Base-by-base conservation (phyloP, 2,797 vertebrate species). In the Sebastes nivosus region DNA sequence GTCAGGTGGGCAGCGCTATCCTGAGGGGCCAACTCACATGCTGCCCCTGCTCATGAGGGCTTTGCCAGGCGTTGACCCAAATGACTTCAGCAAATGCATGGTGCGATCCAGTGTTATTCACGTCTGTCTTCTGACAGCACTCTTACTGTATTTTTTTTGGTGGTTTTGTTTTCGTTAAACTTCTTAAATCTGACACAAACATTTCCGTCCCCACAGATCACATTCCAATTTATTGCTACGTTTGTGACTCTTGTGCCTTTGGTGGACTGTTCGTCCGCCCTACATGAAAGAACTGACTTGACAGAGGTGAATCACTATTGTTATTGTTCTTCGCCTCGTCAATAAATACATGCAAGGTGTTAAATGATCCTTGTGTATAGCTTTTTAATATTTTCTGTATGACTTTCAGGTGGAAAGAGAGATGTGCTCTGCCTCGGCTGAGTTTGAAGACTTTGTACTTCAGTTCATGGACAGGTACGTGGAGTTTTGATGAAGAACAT, bases 11-110 rank as follows among this genome's bases (percentile, higher is more conserved):
- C 95, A 82, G 74, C 97, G 95, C 92, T 99, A 97, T 92, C 98
- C 98, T 59, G 97, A 99, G 95, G 98, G 98, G 29, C 98, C 98
- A 72, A 98, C 97, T 66, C 98, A 99, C 91, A 98, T 99, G 97
- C 95, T 99, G 83, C 98, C 98, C 91, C 96, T 99, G 9, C 95
- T 99, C 89, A 98, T 99, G 97, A 97, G 98, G 94, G 97, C 98
- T 0, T 92, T 99, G 88, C 98, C 98, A 22, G 98, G 98, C 11
- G 97, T 99, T 70, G 98, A 99, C 94, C 98, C 98, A 63, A 99
- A 99, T 81, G 98, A 99, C 94, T 99, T 99, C 91, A 99, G 98
- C 95, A 99, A 99, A 91, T 99, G 98, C 94, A 99, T 99, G 98
- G 98, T 99, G 90, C 86, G 96, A 81, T 60, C 60, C 58, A 38